phyloP scores from a whole-genome alignment of 2,888 invertebrate genomes.

The Caenorhabditis becei region DNA sequence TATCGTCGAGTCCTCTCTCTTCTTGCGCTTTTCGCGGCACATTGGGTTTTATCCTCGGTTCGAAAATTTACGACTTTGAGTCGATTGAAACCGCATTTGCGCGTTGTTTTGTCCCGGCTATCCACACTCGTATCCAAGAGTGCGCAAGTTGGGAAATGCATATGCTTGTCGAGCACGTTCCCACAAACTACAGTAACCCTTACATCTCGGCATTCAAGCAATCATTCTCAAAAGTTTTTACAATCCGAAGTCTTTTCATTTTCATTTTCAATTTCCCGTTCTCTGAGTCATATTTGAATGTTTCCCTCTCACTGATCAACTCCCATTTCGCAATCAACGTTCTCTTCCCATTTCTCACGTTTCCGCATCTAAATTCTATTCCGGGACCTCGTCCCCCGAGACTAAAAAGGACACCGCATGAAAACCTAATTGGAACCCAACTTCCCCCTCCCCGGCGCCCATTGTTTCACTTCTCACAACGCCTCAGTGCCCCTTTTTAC shows the following conservation, averaged over 20 bases:
- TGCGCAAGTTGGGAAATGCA: neutral
- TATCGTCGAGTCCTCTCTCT: slow-evolving; percentile 36
- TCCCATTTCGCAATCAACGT: neutral
- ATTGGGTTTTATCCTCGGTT: slow-evolving; percentile 51
- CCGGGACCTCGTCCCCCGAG: too few species aligned
- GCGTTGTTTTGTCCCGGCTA: neutral
- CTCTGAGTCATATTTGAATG: neutral
- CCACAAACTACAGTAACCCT: too few species aligned
- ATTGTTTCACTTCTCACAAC: too few species aligned
- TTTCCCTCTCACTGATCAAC: neutral
- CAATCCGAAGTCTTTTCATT: too few species aligned
- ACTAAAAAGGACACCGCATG: too few species aligned
- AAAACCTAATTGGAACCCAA: too few species aligned
- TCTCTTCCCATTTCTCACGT: neutral
- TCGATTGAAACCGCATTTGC: slow-evolving; percentile 45
- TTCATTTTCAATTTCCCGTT: too few species aligned
- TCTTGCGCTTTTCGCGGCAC: slow-evolving; percentile 38
- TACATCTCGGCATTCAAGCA: too few species aligned
- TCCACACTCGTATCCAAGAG: neutral
- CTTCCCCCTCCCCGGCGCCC: too few species aligned
- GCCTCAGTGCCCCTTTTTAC: too few species aligned
- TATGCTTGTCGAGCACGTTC: too few species aligned
- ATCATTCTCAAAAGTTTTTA: too few species aligned
- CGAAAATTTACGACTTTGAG: slow-evolving; percentile 44
- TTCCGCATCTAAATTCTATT: neutral